A percentile compares a stretch with the other conserved stretches of the same genome.
These are phyloP conservation scores for Eulemur rufifrons DNA, from an alignment of 2,113 vertebrate genomes.

Conservation along the genomic window DNA sequence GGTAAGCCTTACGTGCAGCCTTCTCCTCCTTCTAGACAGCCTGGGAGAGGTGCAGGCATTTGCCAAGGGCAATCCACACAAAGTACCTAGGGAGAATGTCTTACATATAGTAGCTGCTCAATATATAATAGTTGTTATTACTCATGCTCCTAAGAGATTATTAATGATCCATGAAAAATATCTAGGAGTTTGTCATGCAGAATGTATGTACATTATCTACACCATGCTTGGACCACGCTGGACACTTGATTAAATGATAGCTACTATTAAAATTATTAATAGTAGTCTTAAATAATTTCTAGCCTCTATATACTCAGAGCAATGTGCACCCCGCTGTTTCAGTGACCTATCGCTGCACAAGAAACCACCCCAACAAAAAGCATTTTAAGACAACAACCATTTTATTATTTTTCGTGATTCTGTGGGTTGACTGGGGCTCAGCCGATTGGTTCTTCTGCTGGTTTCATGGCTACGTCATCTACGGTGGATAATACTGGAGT, in stretches of 20 bases:
- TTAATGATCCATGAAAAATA: neutral
- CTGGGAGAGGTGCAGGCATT: neutral
- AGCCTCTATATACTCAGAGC: neutral
- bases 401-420: neutral
- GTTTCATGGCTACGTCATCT: neutral
- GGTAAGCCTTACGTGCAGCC: accelerated
- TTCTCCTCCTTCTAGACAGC: neutral
- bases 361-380: neutral
- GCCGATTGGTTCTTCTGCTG: neutral
- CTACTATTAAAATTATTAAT: neutral
- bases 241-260: neutral
- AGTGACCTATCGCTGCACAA: neutral
- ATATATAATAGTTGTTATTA: neutral
- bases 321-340: neutral
- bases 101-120: neutral
- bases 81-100: neutral
- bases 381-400: neutral
- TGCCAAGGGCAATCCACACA: neutral
- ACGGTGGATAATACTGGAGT: accelerated
- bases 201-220: neutral
- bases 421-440: neutral
- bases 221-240: neutral
- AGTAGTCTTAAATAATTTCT: neutral
- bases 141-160: neutral
- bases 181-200: neutral